Evolutionary conservation across 2,888 invertebrate genomes (phyloP), one percentile per base, ranked within the genome.

Genomic region (Torymus aiolomorphi): DNA sequence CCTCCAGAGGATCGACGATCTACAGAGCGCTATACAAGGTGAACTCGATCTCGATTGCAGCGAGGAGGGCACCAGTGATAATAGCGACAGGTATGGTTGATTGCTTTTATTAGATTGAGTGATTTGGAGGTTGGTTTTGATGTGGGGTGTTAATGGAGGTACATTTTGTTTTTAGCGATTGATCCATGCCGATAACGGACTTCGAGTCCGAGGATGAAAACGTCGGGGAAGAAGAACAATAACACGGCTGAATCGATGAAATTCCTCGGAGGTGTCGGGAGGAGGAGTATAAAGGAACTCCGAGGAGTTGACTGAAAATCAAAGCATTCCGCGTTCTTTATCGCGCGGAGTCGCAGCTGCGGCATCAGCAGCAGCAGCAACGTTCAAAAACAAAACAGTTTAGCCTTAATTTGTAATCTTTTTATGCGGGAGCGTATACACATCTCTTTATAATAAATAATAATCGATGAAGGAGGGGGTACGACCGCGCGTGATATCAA

Each of bases 21-120:
- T 98, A 83, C 98, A 98, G 89, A 95, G 96, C 87, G 98, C 97
- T 81, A 96, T 98, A 89, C 97, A 97, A 84, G 97, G 96, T 0
- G 96, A 96, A 86, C 92, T 96, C 77, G 93, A 93, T 80, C 91
- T 93, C 83, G 94, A 94, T 85, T 94, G 93, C 83, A 93, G 94
- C 1, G 94, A 93, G 57, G 90, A 90, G 80, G 90, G 87, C 14
- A 90, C 90, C 51, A 89, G 89, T 78, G 90, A 90, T 75, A 93
- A 94, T 87, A 93, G 94, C 12, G 95, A 95, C 86, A 94, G 94
- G 94, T 94, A 31, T 31, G 5, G 31, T 31, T 31, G 5, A 31
- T 31, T 31, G 31, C 2, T 31, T 20, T 31, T 31, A 31, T 31
- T 31, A 5, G 31, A 5, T 5, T n/a, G n/a, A n/a, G n/a, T n/a